phyloP scores from a whole-genome alignment of 1,140 invertebrate genomes.

The Nomia melanderi region DNA sequence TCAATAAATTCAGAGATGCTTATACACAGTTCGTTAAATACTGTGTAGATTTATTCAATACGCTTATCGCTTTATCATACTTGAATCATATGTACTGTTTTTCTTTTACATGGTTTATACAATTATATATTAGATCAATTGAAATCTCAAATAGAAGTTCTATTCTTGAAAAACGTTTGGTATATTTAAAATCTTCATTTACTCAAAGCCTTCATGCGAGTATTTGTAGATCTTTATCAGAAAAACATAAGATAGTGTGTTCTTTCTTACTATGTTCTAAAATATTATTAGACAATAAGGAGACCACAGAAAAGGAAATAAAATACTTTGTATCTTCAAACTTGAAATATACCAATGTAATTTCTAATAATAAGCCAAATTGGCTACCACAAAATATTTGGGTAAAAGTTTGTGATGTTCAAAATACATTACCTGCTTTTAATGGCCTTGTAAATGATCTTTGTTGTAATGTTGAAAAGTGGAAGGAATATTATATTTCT shows the following conservation, averaged over 20 bases:
- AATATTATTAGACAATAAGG: constrained; percentile 76
- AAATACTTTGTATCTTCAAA: constrained; percentile 83
- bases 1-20: constrained; percentile 82
- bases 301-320: constrained; percentile 83
- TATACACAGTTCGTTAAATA: constrained; percentile 85
- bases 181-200: constrained; percentile 83
- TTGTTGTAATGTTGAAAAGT: constrained; percentile 75
- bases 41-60: constrained; percentile 85
- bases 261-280: constrained; percentile 85
- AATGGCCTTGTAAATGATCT: constrained; percentile 73
- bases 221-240: constrained; percentile 86
- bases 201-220: constrained; percentile 85
- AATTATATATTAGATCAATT: constrained; percentile 84
- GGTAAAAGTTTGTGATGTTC: constrained; percentile 83
- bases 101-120: constrained; percentile 85
- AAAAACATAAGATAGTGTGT: constrained; percentile 87
- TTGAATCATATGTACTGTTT: constrained; percentile 90
- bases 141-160: constrained; percentile 84
- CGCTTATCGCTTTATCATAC: constrained; percentile 83
- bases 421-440: constrained; percentile 79
- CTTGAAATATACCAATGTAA: constrained; percentile 69
- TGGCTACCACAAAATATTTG: constrained; percentile 85
- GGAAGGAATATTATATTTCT: constrained; percentile 82
- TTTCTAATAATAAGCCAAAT: constrained; percentile 79
- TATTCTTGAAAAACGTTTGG: constrained; percentile 81